These are phyloP conservation scores for Prunella strophiata DNA, from an alignment of 2,797 vertebrate species.

Conservation along the genomic window DNA sequence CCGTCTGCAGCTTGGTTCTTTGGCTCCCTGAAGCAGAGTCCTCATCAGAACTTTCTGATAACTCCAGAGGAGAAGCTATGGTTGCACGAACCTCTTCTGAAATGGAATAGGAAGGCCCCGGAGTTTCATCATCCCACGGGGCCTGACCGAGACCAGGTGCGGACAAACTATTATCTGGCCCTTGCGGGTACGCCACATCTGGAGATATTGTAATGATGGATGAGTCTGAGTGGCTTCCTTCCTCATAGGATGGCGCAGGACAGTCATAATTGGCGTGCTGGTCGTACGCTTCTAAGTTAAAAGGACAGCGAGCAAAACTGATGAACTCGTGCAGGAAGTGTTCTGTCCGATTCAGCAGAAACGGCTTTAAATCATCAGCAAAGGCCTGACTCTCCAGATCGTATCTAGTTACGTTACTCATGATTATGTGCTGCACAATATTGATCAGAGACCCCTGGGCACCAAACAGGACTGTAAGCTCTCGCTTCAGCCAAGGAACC, in stretches of 20 bases:
- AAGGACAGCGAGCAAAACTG: constrained; percentile 91
- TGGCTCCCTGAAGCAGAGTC: constrained; percentile 43
- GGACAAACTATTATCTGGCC: constrained; percentile 72
- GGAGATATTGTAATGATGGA: constrained; percentile 93
- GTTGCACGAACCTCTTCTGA: constrained; percentile 75
- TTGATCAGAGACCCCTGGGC: constrained; percentile 89
- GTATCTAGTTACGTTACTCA: constrained; percentile 89
- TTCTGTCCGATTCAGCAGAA: constrained; percentile 88
- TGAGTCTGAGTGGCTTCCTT: constrained; percentile 85
- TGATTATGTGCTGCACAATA: constrained; percentile 92
- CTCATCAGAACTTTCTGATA: constrained; percentile 83
- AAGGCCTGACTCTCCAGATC: constrained; percentile 89
- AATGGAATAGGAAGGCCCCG: constrained; percentile 91
- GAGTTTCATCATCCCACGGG: constrained; percentile 95
- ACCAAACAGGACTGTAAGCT: constrained; percentile 90
- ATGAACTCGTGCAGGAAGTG: constrained; percentile 96
- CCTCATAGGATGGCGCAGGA: constrained; percentile 87
- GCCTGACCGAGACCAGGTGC: constrained; percentile 75
- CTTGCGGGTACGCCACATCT: constrained; percentile 77
- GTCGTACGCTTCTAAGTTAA: constrained; percentile 93
- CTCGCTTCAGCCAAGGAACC: constrained; percentile 92
- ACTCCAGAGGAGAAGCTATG: constrained; percentile 78
- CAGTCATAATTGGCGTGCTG: constrained; percentile 91
- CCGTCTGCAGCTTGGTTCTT: constrained; percentile 30
- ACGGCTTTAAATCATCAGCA: constrained; percentile 87